A percentile compares a stretch with the other conserved stretches of the same genome.
These are phyloP conservation scores for Halichoeres trimaculatus DNA, from an alignment of 2,113 vertebrate species.

Conservation along the genomic window DNA sequence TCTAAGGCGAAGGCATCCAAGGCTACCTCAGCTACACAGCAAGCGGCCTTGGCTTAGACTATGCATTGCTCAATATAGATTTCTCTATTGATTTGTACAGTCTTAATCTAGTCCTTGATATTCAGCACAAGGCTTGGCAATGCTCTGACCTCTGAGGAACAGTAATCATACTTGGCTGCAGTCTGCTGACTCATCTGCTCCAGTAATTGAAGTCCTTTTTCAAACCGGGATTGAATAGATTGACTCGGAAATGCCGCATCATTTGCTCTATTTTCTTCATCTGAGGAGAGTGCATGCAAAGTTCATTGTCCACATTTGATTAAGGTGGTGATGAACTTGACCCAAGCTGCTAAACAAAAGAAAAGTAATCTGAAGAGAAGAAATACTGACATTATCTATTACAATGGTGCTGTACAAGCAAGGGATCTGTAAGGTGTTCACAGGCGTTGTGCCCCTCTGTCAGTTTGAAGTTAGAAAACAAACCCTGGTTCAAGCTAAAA, in stretches of 20 bases:
- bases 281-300: conserved; percentile 6
- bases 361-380: background rate
- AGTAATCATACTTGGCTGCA: conserved; percentile 66
- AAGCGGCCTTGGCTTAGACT: conserved; percentile 56
- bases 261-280: conserved; percentile 31
- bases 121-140: conserved; percentile 74
- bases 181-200: conserved; percentile 73
- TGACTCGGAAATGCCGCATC: conserved; percentile 38
- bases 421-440: background rate
- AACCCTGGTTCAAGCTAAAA: background rate
- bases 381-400: background rate
- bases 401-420: background rate
- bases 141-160: conserved; percentile 70
- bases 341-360: background rate
- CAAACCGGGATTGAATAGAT: conserved; percentile 17
- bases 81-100: conserved; percentile 74
- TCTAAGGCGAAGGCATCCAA: conserved; percentile 46
- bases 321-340: conserved; percentile 3
- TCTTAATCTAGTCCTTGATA: conserved; percentile 81
- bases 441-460: background rate
- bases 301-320: conserved; percentile 26
- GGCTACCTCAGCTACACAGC: conserved; percentile 53
- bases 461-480: background rate
- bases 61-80: conserved; percentile 67
- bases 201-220: conserved; percentile 57